These are phyloP conservation scores for Anodontia alba DNA, from an alignment of 2,888 invertebrate species.

Conservation along the genomic window DNA sequence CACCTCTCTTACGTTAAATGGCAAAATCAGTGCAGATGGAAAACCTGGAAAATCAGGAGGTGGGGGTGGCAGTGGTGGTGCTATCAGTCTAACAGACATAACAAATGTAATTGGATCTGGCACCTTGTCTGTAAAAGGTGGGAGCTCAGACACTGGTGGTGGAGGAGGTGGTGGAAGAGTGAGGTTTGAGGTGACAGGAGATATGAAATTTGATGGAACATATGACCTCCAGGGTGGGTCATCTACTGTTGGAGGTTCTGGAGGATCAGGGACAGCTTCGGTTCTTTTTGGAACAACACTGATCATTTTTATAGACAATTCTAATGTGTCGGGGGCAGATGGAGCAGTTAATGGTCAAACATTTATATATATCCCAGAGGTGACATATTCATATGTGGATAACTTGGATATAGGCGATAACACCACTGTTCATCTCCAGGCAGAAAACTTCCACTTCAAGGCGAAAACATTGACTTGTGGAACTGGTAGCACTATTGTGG, in stretches of 20 bases:
- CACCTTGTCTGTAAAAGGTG: slow-evolving; percentile 61
- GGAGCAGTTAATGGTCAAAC: slow-evolving; percentile 54
- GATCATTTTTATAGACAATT: slow-evolving; percentile 55
- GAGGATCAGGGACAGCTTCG: slow-evolving; percentile 72
- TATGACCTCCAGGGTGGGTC: slow-evolving; percentile 65
- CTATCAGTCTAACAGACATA: slow-evolving; percentile 38
- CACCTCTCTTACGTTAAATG: slow-evolving; percentile 57
- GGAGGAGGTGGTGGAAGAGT: slow-evolving; percentile 76
- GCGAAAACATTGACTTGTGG: slow-evolving; percentile 66
- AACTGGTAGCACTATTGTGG: slow-evolving; percentile 53
- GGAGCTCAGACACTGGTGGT: slow-evolving; percentile 56
- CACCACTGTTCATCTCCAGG: slow-evolving; percentile 50
- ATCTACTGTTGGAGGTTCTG: slow-evolving; percentile 52
- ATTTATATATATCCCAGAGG: slow-evolving; percentile 51
- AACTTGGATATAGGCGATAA: slow-evolving; percentile 57
- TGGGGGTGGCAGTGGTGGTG: slow-evolving; percentile 73
- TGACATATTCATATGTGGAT: slow-evolving; percentile 35
- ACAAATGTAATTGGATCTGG: slow-evolving; percentile 63
- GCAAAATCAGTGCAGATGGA: slow-evolving; percentile 68
- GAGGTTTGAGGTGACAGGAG: slow-evolving; percentile 39
- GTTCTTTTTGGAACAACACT: slow-evolving; percentile 37
- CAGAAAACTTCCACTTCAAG: slow-evolving; percentile 54
- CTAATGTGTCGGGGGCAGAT: slow-evolving; percentile 36
- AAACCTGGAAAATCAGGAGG: slow-evolving; percentile 45
- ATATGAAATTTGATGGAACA: slow-evolving; percentile 66